phyloP scores from a whole-genome alignment of 2,113 vertebrate genomes.

The Stegostoma tigrinum region DNA sequence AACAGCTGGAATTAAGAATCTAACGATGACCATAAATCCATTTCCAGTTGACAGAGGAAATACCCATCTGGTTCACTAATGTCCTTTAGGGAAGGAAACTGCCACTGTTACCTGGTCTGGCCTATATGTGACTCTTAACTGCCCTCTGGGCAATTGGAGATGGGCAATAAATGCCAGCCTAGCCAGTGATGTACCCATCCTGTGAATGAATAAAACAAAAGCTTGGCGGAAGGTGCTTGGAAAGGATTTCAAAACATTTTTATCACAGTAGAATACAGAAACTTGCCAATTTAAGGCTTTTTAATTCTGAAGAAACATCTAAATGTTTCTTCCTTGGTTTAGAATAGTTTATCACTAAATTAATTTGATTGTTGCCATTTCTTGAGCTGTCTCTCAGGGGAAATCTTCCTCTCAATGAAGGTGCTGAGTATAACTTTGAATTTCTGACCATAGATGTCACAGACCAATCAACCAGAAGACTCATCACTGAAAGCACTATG shows the following conservation, averaged over 20 bases:
- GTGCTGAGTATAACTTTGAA: background rate
- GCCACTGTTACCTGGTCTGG: too few relatives aligned
- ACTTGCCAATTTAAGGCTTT: background rate
- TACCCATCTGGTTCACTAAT: too few relatives aligned
- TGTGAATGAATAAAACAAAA: too few relatives aligned
- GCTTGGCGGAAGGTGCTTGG: background rate
- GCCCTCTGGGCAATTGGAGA: too few relatives aligned
- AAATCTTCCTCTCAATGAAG: background rate
- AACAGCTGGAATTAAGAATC: too few relatives aligned
- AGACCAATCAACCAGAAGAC: background rate
- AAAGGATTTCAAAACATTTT: background rate
- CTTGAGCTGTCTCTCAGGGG: background rate
- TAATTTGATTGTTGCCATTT: slow-evolving; percentile 6
- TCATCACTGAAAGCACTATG: background rate
- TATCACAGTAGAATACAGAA: background rate
- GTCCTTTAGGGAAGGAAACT: too few relatives aligned
- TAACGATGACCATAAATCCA: too few relatives aligned
- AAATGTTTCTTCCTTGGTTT: background rate
- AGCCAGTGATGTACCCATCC: background rate
- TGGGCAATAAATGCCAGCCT: too few relatives aligned
- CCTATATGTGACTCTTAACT: too few relatives aligned
- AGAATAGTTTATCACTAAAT: background rate
- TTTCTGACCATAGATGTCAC: background rate
- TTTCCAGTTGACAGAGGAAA: too few relatives aligned
- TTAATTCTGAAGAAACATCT: background rate